A percentile compares a stretch with the other conserved stretches of the same genome.
Conservation (phyloP, 2,888 invertebrate species). For the Trilocha varians region DNA sequence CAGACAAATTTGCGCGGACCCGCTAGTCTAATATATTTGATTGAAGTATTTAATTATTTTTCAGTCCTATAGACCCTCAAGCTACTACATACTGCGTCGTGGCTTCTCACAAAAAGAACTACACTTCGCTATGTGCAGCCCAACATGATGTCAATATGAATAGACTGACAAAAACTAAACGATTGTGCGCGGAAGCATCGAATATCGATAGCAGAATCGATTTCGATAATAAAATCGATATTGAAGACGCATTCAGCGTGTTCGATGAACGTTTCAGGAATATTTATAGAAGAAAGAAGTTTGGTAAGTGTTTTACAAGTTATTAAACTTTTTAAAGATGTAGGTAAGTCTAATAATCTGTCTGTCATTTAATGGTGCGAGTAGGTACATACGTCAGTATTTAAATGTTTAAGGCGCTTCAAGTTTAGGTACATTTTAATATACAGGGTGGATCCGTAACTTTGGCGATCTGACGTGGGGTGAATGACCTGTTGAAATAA, state of each 20-base stretch:
- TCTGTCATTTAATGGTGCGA: too few species aligned
- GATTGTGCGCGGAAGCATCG: constrained; percentile 19
- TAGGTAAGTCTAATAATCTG: too few species aligned
- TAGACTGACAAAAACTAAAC: constrained; percentile 34
- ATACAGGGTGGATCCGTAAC: too few species aligned
- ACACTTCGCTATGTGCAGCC: constrained; percentile 60
- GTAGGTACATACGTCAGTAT: too few species aligned
- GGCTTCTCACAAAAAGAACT: constrained; percentile 52
- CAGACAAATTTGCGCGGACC: not conserved
- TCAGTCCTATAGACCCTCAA: constrained; percentile 63
- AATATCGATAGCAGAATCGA: constrained; percentile 16
- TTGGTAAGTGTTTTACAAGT: constrained; percentile 37
- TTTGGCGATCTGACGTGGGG: too few species aligned
- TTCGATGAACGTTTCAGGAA: constrained; percentile 45
- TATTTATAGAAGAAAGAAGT: constrained; percentile 48
- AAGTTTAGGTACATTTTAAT: too few species aligned
- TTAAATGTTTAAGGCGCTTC: too few species aligned
- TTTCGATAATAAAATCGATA: constrained; percentile 43
- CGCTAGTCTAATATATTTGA: not conserved
- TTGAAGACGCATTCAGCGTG: constrained; percentile 36
- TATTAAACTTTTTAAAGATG: not conserved
- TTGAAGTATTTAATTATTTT: constrained; percentile 11
- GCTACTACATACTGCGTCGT: constrained; percentile 59
- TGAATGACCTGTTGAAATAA: too few species aligned
- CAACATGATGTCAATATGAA: constrained; percentile 42